Percentiles rank a stretch among this genome's conserved stretches.
These are phyloP conservation scores for Drosophila ustulata DNA, from an alignment of 2,888 invertebrate genomes.

Conservation along the genomic window DNA sequence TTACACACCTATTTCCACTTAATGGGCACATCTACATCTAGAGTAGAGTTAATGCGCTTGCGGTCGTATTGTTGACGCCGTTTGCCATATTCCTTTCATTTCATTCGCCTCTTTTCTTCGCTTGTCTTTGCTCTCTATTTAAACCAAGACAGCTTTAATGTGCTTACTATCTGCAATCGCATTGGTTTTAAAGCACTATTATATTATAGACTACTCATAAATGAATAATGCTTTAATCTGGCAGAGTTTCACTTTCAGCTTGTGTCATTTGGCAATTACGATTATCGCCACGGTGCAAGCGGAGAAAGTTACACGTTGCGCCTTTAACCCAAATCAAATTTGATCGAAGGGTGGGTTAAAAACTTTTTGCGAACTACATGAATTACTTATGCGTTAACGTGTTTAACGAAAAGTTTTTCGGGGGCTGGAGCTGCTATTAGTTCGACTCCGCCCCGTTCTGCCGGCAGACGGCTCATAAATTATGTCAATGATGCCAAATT, in stretches of 20 bases:
- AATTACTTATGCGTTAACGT: constrained; percentile 43
- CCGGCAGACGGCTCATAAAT: constrained; percentile 60
- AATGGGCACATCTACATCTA: constrained; percentile 42
- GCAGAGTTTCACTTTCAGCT: background rate
- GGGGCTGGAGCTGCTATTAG: constrained; percentile 18
- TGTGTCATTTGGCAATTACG: constrained; percentile 15
- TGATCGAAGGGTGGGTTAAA: constrained; percentile 8
- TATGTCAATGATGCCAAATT: constrained; percentile 67
- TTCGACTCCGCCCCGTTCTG: background rate
- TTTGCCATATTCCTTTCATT: constrained; percentile 6
- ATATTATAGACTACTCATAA: background rate
- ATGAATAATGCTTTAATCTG: no score
- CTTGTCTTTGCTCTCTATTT: constrained; percentile 19
- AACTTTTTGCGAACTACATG: constrained; percentile 51
- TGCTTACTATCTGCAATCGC: constrained; percentile 8
- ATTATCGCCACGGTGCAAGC: constrained; percentile 12
- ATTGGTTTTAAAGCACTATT: background rate
- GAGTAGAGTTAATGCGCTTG: constrained; percentile 57
- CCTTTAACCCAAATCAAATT: constrained; percentile 46
- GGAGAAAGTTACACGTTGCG: background rate
- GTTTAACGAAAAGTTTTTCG: constrained; percentile 51
- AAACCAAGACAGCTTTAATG: constrained; percentile 6
- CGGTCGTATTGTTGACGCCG: constrained; percentile 35
- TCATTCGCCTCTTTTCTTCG: constrained; percentile 14
- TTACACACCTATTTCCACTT: constrained; percentile 59